Evolutionary conservation across 1,140 invertebrate genomes (phyloP).

Genomic region (Anastatus disparis): DNA sequence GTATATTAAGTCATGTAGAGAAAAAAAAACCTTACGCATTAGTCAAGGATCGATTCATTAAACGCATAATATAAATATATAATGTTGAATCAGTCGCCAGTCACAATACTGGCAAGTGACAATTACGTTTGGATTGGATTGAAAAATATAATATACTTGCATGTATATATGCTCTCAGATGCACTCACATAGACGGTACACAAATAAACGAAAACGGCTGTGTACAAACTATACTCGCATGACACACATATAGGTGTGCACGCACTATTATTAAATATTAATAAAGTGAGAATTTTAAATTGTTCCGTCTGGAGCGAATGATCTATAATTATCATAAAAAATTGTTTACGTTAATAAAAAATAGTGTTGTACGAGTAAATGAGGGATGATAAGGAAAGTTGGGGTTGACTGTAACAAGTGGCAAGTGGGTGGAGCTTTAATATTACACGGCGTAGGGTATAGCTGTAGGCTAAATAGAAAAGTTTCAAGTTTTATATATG

Average conservation of each 20-base stretch:
- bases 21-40: no score
- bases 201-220: not conserved
- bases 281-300: slow-evolving; percentile 12
- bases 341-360: not conserved
- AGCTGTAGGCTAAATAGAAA: not conserved
- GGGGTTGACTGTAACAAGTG: slow-evolving; percentile 28
- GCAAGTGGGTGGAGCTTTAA: slow-evolving; percentile 38
- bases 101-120: not conserved
- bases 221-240: not conserved
- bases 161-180: not conserved
- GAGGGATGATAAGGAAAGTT: slow-evolving; percentile 22
- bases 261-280: slow-evolving; percentile 31
- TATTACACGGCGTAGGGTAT: not conserved
- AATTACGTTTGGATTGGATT: not conserved
- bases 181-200: no score
- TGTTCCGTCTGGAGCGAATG: not conserved
- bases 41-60: not conserved
- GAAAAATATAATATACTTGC: not conserved
- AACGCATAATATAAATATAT: not conserved
- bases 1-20: no score
- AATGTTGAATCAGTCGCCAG: not conserved
- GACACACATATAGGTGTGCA: slow-evolving; percentile 12
- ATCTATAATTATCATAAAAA: not conserved
- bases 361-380: not conserved
- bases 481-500: not conserved